These are phyloP conservation scores for Heterotilapia buettikoferi DNA, from an alignment of 2,113 vertebrate genomes.

Conservation along the genomic window DNA sequence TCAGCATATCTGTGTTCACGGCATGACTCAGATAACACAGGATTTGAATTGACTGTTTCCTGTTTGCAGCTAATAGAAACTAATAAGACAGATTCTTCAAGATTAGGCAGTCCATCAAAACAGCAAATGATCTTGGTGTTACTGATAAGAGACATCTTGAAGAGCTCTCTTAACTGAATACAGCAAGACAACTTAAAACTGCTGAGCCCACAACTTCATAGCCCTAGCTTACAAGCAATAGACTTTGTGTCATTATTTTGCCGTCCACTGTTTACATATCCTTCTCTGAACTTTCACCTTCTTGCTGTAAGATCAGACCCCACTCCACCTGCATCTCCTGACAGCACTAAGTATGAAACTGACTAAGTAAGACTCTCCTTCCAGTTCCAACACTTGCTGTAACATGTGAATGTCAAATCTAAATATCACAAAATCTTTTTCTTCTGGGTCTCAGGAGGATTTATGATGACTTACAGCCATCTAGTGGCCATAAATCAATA, in stretches of 20 bases:
- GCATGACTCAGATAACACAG: neutral
- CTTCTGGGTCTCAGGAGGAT: neutral
- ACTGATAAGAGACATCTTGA: neutral
- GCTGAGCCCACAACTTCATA: neutral
- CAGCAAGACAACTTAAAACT: neutral
- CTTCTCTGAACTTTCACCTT: neutral
- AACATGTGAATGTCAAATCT: neutral
- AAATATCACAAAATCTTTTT: neutral
- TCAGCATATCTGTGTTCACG: neutral
- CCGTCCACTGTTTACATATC: neutral
- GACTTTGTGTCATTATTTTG: neutral
- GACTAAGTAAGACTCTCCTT: neutral
- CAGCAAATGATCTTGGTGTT: neutral
- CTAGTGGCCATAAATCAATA: constrained; percentile 39
- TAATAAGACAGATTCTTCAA: neutral
- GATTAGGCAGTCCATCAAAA: neutral
- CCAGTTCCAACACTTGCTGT: neutral
- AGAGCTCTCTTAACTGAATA: neutral
- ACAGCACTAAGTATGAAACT: neutral
- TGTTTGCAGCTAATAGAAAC: neutral
- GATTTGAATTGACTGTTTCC: neutral
- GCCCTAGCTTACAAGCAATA: neutral
- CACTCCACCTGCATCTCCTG: neutral
- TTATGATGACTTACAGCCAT: constrained; percentile 27
- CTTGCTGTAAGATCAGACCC: neutral